Percentiles rank a stretch among this genome's conserved stretches.
These are phyloP conservation scores for Pristionchus entomophagus DNA, from an alignment of 2,888 invertebrate species.

Conservation along the genomic window DNA sequence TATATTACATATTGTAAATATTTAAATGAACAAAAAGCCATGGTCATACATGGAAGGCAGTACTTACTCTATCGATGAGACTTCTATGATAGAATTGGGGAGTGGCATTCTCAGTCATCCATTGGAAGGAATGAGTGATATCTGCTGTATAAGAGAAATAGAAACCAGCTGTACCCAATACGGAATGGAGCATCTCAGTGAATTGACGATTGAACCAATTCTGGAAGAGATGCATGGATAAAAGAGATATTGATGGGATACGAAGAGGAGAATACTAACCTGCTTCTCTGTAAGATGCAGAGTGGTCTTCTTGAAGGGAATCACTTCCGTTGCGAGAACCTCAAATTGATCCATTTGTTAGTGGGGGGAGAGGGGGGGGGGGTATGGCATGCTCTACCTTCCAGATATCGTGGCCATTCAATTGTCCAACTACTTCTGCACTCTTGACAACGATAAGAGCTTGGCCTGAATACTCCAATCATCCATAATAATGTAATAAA, in stretches of 20 bases:
- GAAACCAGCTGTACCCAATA: slow-evolving; percentile 88
- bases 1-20: neutral
- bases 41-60: neutral
- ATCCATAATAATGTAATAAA: neutral
- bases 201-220: slow-evolving; percentile 86
- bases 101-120: slow-evolving; percentile 76
- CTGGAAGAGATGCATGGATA: slow-evolving; percentile 49
- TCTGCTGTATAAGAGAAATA: slow-evolving; percentile 89
- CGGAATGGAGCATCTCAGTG: slow-evolving; percentile 87
- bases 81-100: slow-evolving; percentile 62
- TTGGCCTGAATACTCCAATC: too few species aligned
- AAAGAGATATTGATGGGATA: neutral
- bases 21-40: neutral
- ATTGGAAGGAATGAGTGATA: slow-evolving; percentile 59
- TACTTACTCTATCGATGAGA: slow-evolving; percentile 64
- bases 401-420: slow-evolving; percentile 72
- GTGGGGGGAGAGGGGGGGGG: too few species aligned
- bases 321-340: slow-evolving; percentile 73
- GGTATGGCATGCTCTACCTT: slow-evolving; percentile 55
- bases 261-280: slow-evolving; percentile 74
- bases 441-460: slow-evolving; percentile 69
- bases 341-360: too few species aligned
- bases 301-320: slow-evolving; percentile 89
- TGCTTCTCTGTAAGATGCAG: slow-evolving; percentile 88
- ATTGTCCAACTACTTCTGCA: slow-evolving; percentile 66